Evolutionary conservation across 1,140 invertebrate genomes (phyloP).

Genomic region (Solen grandis): DNA sequence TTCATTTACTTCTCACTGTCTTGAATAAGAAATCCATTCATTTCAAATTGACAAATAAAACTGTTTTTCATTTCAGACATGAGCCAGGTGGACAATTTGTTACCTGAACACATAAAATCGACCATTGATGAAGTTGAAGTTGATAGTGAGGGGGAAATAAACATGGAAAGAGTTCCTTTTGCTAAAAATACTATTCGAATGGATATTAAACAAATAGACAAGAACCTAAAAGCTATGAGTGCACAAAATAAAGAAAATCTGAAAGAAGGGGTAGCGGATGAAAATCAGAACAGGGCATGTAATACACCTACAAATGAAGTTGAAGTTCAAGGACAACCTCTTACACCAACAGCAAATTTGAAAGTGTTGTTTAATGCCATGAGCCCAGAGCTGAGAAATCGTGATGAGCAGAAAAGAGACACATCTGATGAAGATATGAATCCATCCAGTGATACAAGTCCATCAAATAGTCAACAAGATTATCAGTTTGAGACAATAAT

Average conservation of each 20-base stretch:
- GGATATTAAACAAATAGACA: slow-evolving; percentile 54
- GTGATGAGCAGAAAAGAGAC: slow-evolving; percentile 61
- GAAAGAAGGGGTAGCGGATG: slow-evolving; percentile 22
- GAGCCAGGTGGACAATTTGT: slow-evolving; percentile 51
- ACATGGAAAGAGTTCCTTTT: slow-evolving; percentile 52
- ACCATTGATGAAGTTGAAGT: slow-evolving; percentile 40
- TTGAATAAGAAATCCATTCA: too few species aligned
- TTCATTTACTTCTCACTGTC: too few species aligned
- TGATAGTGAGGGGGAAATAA: slow-evolving; percentile 50
- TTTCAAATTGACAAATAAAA: too few species aligned
- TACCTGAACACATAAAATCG: slow-evolving; percentile 51
- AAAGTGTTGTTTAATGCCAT: slow-evolving; percentile 80
- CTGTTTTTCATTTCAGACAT: slow-evolving; percentile 48
- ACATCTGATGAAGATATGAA: slow-evolving; percentile 52
- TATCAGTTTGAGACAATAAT: slow-evolving; percentile 52
- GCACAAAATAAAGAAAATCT: slow-evolving; percentile 53
- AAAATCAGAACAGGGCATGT: slow-evolving; percentile 50
- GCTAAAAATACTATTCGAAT: slow-evolving; percentile 50
- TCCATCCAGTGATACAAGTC: background rate
- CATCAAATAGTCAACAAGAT: slow-evolving; percentile 24
- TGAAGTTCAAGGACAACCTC: slow-evolving; percentile 65
- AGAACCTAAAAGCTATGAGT: slow-evolving; percentile 49
- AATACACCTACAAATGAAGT: slow-evolving; percentile 56
- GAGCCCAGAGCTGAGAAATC: slow-evolving; percentile 79
- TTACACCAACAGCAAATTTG: slow-evolving; percentile 80